These are phyloP conservation scores for Battus philenor DNA, from an alignment of 1,140 invertebrate genomes.

Conservation along the genomic window DNA sequence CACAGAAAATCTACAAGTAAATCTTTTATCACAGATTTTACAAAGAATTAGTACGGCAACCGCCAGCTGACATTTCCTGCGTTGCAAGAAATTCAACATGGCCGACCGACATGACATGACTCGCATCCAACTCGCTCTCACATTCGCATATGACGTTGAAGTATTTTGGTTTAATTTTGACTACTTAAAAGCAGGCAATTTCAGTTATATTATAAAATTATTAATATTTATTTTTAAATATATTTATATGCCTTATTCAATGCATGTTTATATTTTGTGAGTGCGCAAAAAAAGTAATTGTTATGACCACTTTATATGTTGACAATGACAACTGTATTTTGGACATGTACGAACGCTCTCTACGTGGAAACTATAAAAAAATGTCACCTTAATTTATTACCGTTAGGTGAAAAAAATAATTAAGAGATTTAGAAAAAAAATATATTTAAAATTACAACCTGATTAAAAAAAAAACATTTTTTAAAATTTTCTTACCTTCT, in stretches of 20 bases:
- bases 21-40: constrained; percentile 63
- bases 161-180: constrained; percentile 14
- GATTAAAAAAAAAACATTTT: too few species aligned
- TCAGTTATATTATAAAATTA: constrained; percentile 2
- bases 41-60: constrained; percentile 62
- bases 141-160: constrained; percentile 51
- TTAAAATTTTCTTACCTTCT: constrained; percentile 79
- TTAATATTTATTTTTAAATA: background rate
- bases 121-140: constrained; percentile 33
- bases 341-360: constrained; percentile 12
- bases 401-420: too few species aligned
- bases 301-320: constrained; percentile 7
- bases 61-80: constrained; percentile 76
- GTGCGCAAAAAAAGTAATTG: constrained; percentile 1
- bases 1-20: constrained; percentile 43
- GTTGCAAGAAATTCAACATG: constrained; percentile 75
- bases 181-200: too few species aligned
- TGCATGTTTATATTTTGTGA: too few species aligned
- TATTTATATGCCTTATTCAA: background rate
- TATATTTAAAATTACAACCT: too few species aligned
- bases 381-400: too few species aligned
- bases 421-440: too few species aligned
- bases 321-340: constrained; percentile 10
- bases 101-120: constrained; percentile 59
- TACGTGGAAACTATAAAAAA: constrained; percentile 22